Evolutionary conservation across 1,140 invertebrate genomes (phyloP).

Genomic region (Bombus breviceps): DNA sequence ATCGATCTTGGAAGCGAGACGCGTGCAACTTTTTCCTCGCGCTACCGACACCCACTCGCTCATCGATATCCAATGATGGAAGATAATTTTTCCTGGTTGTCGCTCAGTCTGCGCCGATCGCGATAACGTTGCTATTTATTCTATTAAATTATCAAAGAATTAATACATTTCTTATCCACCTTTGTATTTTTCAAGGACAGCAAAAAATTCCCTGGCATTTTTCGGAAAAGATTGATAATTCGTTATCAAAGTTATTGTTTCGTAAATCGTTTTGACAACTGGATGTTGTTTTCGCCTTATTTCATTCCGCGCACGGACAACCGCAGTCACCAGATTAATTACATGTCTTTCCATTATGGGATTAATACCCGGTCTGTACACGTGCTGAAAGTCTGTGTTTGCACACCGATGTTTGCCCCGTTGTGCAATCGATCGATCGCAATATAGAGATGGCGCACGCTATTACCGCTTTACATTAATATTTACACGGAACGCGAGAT

Average conservation of each 20-base stretch:
- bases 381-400: conserved; percentile 45
- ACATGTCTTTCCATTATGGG: conserved; percentile 50
- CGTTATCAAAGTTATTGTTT: background rate
- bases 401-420: conserved; percentile 38
- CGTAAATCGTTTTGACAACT: background rate
- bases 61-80: conserved; percentile 11
- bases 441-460: conserved; percentile 40
- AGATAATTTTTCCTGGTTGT: background rate
- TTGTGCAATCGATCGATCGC: conserved; percentile 45
- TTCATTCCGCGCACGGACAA: background rate
- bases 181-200: background rate
- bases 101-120: background rate
- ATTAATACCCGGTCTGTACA: conserved; percentile 35
- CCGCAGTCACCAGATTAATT: conserved; percentile 44
- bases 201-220: background rate
- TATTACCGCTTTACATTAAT: conserved; percentile 51
- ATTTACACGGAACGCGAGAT: conserved; percentile 44
- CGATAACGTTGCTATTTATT: background rate
- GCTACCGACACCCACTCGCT: conserved; percentile 18
- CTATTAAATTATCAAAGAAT: background rate
- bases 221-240: background rate
- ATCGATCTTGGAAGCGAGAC: conserved; percentile 30
- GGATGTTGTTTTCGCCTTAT: conserved; percentile 6
- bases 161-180: no score
- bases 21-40: background rate